phyloP scores from a whole-genome alignment of 2,888 invertebrate genomes.

The Calameuta filiformis region DNA sequence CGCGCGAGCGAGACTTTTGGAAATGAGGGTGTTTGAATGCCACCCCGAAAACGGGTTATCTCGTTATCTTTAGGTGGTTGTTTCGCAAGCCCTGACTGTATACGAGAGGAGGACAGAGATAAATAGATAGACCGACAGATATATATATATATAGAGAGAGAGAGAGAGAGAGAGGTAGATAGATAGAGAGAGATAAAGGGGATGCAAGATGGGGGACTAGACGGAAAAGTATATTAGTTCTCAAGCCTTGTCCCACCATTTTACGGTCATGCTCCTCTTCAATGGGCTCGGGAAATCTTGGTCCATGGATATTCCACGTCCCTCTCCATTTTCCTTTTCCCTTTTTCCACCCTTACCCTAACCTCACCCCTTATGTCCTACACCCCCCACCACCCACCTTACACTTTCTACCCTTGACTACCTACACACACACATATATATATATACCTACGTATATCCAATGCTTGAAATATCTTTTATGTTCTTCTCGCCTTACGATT shows the following conservation, averaged over 20 bases:
- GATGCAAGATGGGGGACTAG: background rate
- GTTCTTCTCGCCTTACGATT: background rate
- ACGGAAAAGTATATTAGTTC: slow-evolving; percentile 47
- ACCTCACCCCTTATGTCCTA: background rate
- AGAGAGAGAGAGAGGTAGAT: slow-evolving; percentile 3
- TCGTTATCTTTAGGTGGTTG: slow-evolving; percentile 51
- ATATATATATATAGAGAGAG: background rate
- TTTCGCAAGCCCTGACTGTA: slow-evolving; percentile 31
- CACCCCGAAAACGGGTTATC: slow-evolving; percentile 50
- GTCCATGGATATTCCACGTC: background rate
- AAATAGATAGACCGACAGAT: no score
- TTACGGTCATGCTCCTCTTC: slow-evolving; percentile 24
- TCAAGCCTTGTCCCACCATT: slow-evolving; percentile 36
- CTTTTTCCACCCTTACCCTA: background rate
- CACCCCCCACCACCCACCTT: background rate
- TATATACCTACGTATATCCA: background rate
- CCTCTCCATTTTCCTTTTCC: background rate
- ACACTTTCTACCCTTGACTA: background rate
- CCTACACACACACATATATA: no score
- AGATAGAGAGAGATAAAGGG: background rate
- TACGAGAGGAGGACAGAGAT: slow-evolving; percentile 1
- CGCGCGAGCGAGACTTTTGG: slow-evolving; percentile 34
- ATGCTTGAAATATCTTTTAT: background rate
- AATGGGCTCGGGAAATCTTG: slow-evolving; percentile 31
- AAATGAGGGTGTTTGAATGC: slow-evolving; percentile 59